phyloP scores from a whole-genome alignment of 2,888 invertebrate genomes.

The Hydriomena furcata region DNA sequence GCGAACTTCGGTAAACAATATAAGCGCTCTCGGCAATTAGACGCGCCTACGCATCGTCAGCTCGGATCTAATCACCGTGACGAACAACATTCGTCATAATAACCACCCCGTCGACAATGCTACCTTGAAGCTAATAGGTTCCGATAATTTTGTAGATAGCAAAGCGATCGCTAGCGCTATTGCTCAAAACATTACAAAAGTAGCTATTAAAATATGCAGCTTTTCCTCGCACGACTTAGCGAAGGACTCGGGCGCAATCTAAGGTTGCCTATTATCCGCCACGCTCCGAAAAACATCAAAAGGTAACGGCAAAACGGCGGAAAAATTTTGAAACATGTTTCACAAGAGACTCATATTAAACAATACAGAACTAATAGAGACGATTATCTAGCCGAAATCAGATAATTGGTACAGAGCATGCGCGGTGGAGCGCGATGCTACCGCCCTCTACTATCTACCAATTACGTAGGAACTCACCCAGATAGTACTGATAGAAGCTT shows the following conservation, averaged over 20 bases:
- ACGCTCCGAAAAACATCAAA: slow-evolving; percentile 83
- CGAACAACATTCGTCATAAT: slow-evolving; percentile 46
- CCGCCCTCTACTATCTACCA: slow-evolving; percentile 45
- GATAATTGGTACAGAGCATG: slow-evolving; percentile 77
- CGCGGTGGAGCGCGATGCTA: slow-evolving; percentile 42
- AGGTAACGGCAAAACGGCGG: slow-evolving; percentile 77
- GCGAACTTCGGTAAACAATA: slow-evolving; percentile 62
- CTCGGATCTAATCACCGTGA: slow-evolving; percentile 48
- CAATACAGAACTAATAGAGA: slow-evolving; percentile 78
- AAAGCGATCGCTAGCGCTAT: slow-evolving; percentile 51
- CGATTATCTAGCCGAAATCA: slow-evolving; percentile 77
- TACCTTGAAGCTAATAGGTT: slow-evolving; percentile 56
- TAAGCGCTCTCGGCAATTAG: slow-evolving; percentile 55
- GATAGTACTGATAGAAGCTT: slow-evolving; percentile 48
- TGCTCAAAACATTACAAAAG: slow-evolving; percentile 66
- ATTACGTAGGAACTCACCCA: slow-evolving; percentile 52
- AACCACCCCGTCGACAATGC: slow-evolving; percentile 42
- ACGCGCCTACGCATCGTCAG: slow-evolving; percentile 53
- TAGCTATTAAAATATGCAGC: slow-evolving; percentile 72
- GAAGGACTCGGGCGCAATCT: slow-evolving; percentile 80
- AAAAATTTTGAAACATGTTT: slow-evolving; percentile 79
- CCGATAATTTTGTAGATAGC: slow-evolving; percentile 55
- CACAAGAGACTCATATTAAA: slow-evolving; percentile 79
- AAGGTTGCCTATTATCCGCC: slow-evolving; percentile 81
- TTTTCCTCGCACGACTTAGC: slow-evolving; percentile 71